phyloP scores from a whole-genome alignment of 2,797 vertebrate species.

The Sebastes trivittatus region DNA sequence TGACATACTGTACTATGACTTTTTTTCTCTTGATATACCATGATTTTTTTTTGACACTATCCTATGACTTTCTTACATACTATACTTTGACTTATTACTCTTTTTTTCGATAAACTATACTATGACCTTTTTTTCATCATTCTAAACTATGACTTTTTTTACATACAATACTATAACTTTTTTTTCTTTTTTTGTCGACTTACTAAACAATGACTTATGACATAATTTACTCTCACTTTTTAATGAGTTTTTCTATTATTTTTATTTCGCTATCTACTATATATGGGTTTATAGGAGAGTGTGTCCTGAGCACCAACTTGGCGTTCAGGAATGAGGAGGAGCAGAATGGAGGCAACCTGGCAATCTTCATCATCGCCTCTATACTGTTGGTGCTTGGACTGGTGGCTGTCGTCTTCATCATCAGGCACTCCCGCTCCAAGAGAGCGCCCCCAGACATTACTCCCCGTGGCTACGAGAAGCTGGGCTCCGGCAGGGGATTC shows the following conservation, averaged over 20 bases:
- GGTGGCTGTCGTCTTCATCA: conserved; percentile 77
- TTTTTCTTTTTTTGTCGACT: too few species aligned
- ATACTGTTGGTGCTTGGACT: conserved; percentile 84
- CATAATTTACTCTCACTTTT: too few species aligned
- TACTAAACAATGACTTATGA: too few species aligned
- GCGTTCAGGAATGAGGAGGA: conserved; percentile 65
- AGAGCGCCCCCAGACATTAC: conserved; percentile 59
- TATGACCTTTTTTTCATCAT: too few species aligned
- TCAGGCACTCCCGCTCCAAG: conserved; percentile 84
- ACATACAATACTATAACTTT: too few species aligned
- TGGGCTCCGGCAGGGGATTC: conserved; percentile 75
- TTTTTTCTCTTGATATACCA: too few species aligned
- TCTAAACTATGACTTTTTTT: too few species aligned
- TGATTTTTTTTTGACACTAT: too few species aligned
- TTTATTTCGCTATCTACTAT: too few species aligned
- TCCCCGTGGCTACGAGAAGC: conserved; percentile 87
- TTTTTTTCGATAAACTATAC: too few species aligned
- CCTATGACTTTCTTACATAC: background rate
- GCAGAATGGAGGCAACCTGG: conserved; percentile 74
- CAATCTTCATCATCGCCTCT: conserved; percentile 83
- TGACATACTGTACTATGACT: too few species aligned
- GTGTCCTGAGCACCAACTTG: conserved; percentile 82
- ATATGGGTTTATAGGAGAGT: conserved; percentile 82
- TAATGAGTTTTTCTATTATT: too few species aligned
- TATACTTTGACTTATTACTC: background rate